Conservation (phyloP, 2,888 invertebrate genomes). For the Eudemis profundana region DNA sequence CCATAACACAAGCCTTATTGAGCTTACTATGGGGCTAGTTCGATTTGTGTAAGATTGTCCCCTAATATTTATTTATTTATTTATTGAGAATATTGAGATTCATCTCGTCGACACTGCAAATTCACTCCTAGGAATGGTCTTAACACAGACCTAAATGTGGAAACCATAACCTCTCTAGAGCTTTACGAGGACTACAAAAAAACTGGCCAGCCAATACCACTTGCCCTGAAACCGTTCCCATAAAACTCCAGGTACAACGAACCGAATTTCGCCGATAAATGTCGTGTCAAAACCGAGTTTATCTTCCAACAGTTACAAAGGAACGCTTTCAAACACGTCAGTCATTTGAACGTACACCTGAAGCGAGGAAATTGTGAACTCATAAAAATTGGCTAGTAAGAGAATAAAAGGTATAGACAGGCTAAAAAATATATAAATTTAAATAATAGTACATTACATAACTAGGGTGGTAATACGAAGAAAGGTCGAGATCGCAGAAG, state of each 20-base stretch:
- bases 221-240: neutral
- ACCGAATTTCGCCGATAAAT: slow-evolving; percentile 29
- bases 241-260: slow-evolving; percentile 8
- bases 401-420: slow-evolving; percentile 15
- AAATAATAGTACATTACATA: neutral
- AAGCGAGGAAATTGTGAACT: slow-evolving; percentile 69
- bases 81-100: too few relatives aligned
- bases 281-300: slow-evolving; percentile 43
- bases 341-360: slow-evolving; percentile 60
- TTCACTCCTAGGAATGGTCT: too few relatives aligned
- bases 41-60: too few relatives aligned
- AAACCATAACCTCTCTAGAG: neutral
- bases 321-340: slow-evolving; percentile 54
- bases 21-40: too few relatives aligned
- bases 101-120: too few relatives aligned
- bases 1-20: too few relatives aligned
- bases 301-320: slow-evolving; percentile 38
- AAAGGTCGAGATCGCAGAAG: too few relatives aligned
- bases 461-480: too few relatives aligned
- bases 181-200: neutral
- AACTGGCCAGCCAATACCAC: neutral
- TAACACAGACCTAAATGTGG: too few relatives aligned
- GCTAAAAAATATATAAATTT: neutral
- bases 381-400: slow-evolving; percentile 63
- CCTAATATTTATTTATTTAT: too few relatives aligned